Evolutionary conservation across 2,113 vertebrate genomes (phyloP), one percentile per base, ranked within the genome.

Genomic region (Octodon degus): DNA sequence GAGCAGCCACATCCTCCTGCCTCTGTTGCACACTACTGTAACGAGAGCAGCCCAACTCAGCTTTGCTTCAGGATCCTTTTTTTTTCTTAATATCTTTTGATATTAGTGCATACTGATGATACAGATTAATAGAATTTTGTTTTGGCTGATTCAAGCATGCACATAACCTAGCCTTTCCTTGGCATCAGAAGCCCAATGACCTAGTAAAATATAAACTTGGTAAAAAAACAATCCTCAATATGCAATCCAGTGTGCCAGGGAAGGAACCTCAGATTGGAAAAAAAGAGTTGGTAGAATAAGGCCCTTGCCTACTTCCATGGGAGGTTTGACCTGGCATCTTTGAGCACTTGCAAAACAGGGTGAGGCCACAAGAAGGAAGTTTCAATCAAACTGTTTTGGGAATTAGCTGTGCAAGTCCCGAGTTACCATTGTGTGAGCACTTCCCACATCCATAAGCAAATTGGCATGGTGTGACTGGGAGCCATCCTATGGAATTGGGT

Each of bases 341-440:
- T 40, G 77, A 50, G 27, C 25, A 76, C 85, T 30, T 95, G 67
- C 60, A 63, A 94, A 88, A 79, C 6, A 93, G 62, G 77, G 53
- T 90, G 80, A 91, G 70, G 81, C 50, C n/a, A 37, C 30, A 85
- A 58, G 27, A 89, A 84, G 22, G 25, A 68, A 81, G 24, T 12
- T 62, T 25, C 12, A 37, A n/a, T n/a, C 9, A 3, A 79, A 63
- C 10, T 16, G 6, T 89, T 53, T 74, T 74, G 86, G 77, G 93
- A 83, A 95, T n/a, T 55, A 62, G 62, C 65, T 94, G 62, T 89
- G 50, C 62, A 90, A 90, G 92, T 93, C 58, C 85, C 88, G 55
- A 74, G 79, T 94, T 72, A 79, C 55, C 77, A 86, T 47, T 30
- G 7, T 70, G 43, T 32, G 72, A 37, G 25, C 40, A 74, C 90